Evolutionary conservation across 2,888 invertebrate species (phyloP).

Genomic region (Panzeria rudis): DNA sequence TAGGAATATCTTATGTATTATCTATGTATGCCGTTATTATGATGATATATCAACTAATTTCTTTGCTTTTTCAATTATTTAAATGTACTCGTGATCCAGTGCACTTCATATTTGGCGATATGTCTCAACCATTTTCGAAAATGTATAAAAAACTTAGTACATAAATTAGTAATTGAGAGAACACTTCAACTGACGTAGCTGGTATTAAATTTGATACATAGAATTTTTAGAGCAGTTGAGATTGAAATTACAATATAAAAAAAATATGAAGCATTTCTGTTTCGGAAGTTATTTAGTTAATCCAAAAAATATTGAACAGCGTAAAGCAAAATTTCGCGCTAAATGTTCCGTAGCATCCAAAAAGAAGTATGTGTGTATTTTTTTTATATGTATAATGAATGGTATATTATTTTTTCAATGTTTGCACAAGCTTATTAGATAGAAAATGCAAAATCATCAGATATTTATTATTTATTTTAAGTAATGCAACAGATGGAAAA

Average conservation of each 20-base stretch:
- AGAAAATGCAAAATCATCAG: not conserved
- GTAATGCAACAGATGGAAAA: too few species aligned
- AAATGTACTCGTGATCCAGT: constrained; percentile 61
- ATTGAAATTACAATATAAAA: not conserved
- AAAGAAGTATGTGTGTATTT: not conserved
- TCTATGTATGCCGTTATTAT: constrained; percentile 60
- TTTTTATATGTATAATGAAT: constrained; percentile 1
- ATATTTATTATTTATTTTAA: too few species aligned
- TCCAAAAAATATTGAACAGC: not conserved
- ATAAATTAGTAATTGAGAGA: constrained; percentile 31
- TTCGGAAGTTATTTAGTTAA: not conserved
- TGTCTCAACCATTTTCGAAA: constrained; percentile 68
- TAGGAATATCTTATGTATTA: constrained; percentile 60
- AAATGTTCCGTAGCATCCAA: constrained; percentile 11
- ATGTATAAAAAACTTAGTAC: constrained; percentile 65
- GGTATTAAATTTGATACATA: not conserved
- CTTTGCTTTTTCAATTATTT: constrained; percentile 57
- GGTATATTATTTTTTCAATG: not conserved
- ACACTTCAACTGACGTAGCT: not conserved
- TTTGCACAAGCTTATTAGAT: constrained; percentile 16
- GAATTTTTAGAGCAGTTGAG: not conserved
- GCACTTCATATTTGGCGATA: constrained; percentile 62
- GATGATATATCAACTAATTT: constrained; percentile 52
- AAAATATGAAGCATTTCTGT: not conserved
- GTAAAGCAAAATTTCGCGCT: not conserved